Evolutionary conservation across 1,140 invertebrate species (phyloP), one percentile per base, ranked within the genome.

Genomic region (Drepana arcuata): DNA sequence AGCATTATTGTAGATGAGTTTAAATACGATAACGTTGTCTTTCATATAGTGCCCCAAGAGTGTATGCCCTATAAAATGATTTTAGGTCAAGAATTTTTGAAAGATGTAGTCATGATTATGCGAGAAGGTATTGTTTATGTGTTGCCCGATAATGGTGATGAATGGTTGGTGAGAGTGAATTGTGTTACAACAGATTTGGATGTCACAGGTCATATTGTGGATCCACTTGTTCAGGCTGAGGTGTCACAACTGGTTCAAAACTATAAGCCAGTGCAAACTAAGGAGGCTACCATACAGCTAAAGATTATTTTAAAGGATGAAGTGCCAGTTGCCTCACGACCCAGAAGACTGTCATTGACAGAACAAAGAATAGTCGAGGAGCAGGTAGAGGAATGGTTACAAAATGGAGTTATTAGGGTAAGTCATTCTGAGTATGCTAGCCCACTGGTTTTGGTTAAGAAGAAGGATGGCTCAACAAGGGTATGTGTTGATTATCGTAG

Each of bases 301-400:
- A 44, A 46, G 21, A 58, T 55, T 3, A 16, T 44, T 2, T 26
- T 62, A 9, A 45, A 42, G n/a, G 48, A 58, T 32, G 47, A 62
- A n/a, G 27, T 41, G 3, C 58, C 55, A 26, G 36, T 62, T 2
- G 38, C 28, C 12, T 48, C 51, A 15, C 28, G 36, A 14, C 47
- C 54, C 9, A 31, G 58, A 16, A 23, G 58, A 23, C 16, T 54
- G 2, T 25, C 58, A n/a, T 21, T 25, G 1, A 32, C 10, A 1
- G 51, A 62, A 21, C 40, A 49, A 29, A n/a, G 31, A 14, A 14
- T 25, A 7, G 51, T 62, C 0, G 29, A 55, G 2, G n/a, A 42
- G 2, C 58, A 62, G 34, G 30, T 59, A 7, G n/a, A 27, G 7
- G 49, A 62, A 30, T 62, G 59, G 59, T 36, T 60, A 12, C 15